These are phyloP conservation scores for Euplexia lucipara DNA, from an alignment of 2,888 invertebrate genomes.

Conservation along the genomic window DNA sequence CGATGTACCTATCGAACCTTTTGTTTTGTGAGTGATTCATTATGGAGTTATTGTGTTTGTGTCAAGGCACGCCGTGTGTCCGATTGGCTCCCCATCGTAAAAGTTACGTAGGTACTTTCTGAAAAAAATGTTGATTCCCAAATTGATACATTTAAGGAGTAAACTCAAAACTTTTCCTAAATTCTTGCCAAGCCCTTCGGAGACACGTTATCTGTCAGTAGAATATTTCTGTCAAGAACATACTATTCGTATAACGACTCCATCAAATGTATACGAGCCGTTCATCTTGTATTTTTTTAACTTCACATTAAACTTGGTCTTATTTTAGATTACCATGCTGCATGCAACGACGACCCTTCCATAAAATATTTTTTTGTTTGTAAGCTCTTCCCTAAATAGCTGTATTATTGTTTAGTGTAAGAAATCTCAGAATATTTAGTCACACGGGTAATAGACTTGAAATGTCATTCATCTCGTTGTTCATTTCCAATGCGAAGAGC, in stretches of 20 bases:
- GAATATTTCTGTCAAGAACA: too few species aligned
- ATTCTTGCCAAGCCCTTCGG: too few species aligned
- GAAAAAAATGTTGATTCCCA: too few species aligned
- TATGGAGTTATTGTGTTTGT: constrained; percentile 26
- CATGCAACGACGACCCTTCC: constrained; percentile 34
- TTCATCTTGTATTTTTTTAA: constrained; percentile 18
- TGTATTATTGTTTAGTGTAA: constrained; percentile 5
- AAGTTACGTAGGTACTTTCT: too few species aligned
- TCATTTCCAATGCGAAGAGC: too few species aligned
- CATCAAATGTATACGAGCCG: not conserved
- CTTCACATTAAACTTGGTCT: constrained; percentile 27
- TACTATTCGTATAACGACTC: constrained; percentile 21
- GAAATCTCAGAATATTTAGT: not conserved
- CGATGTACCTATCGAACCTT: constrained; percentile 8
- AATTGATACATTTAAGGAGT: too few species aligned
- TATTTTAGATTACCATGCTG: constrained; percentile 30
- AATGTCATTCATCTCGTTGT: too few species aligned
- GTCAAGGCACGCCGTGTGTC: not conserved
- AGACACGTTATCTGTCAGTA: too few species aligned
- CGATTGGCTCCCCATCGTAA: too few species aligned
- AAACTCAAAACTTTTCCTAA: too few species aligned
- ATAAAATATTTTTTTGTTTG: constrained; percentile 27
- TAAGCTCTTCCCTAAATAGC: constrained; percentile 31
- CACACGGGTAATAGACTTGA: too few species aligned
- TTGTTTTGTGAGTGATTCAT: constrained; percentile 24